phyloP scores from a whole-genome alignment of 2,797 vertebrate genomes.

The Monodelphis domestica region DNA sequence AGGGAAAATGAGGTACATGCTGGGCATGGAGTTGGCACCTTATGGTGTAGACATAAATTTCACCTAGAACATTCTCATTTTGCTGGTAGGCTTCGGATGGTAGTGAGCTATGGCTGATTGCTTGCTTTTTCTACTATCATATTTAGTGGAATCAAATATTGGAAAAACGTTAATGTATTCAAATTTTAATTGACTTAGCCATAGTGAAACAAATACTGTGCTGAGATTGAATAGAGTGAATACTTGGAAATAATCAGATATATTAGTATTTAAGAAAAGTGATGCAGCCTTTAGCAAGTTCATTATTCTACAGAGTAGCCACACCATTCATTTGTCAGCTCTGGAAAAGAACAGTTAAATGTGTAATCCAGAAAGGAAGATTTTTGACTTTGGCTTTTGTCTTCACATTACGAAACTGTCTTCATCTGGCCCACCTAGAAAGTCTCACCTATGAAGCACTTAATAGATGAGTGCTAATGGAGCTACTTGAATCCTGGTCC shows the following conservation, averaged over 20 bases:
- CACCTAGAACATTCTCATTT: background rate
- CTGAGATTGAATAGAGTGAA: background rate
- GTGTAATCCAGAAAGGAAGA: background rate
- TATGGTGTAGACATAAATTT: background rate
- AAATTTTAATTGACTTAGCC: background rate
- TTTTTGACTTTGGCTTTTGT: background rate
- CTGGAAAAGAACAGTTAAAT: slow-evolving; percentile 34
- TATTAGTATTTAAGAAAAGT: background rate
- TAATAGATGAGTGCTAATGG: slow-evolving; percentile 66
- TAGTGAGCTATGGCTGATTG: background rate
- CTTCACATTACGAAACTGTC: slow-evolving; percentile 17
- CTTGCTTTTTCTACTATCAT: background rate
- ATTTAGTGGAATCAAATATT: background rate
- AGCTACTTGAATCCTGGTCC: slow-evolving; percentile 71
- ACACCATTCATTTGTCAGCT: slow-evolving; percentile 17
- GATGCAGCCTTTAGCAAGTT: background rate
- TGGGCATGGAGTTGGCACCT: background rate
- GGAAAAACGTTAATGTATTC: background rate
- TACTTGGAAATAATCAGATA: background rate
- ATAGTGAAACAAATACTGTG: background rate
- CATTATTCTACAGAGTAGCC: slow-evolving; percentile 2
- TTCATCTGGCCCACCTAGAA: background rate
- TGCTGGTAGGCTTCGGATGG: background rate
- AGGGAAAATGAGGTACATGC: background rate
- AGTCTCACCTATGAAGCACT: background rate